Base-by-base conservation (phyloP, 1,140 invertebrate genomes). In the Lysiphlebus fabarum region DNA sequence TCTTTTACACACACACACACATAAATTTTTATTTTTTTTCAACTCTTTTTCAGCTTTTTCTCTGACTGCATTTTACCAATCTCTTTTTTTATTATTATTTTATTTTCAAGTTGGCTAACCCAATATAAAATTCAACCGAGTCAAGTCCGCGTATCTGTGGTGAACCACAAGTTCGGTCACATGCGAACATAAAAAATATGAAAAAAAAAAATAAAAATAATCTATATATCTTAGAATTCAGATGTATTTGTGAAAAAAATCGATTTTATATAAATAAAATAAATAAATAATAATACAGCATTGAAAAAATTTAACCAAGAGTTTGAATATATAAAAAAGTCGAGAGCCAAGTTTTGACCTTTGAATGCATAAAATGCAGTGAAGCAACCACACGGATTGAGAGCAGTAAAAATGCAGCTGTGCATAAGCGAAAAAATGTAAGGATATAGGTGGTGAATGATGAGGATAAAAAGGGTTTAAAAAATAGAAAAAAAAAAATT, bases 41-140 rank as follows among this genome's bases (percentile, higher is more conserved):
- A 12, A 43, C 53, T 43, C 41, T 34, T 45, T 56, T 45, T 56
- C 43, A 33, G 37, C 42, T 17, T 55, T 36, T 55, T 45, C 51
- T 53, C 59, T 43, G 42, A 48, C 62, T 47, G 47, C 59, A 49
- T 48, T 47, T 34, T 36, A 38, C 8, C 51, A 34, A 42, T 55
- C 53, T 7, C 51, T 10, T 41, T 51, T 11, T 38, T 49, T 51
- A 47, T 36, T 10, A 57, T 42, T 47, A 40, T 48, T 38, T 56
- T 14, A 50, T 12, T 62, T 42, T 14, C 44, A 17, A 11, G 10
- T 38, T 34, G 41, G 42, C 40, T 53, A 51, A 59, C 57, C 47
- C 44, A 53, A 59, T 59, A 59, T 53, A 59, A 53, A 59, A 59
- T 59, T 59, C 57, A n/a, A 49, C 49, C 37, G 34, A 33, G 50